These are phyloP conservation scores for Plutella xylostella DNA, from an alignment of 2,888 invertebrate species.

Conservation along the genomic window DNA sequence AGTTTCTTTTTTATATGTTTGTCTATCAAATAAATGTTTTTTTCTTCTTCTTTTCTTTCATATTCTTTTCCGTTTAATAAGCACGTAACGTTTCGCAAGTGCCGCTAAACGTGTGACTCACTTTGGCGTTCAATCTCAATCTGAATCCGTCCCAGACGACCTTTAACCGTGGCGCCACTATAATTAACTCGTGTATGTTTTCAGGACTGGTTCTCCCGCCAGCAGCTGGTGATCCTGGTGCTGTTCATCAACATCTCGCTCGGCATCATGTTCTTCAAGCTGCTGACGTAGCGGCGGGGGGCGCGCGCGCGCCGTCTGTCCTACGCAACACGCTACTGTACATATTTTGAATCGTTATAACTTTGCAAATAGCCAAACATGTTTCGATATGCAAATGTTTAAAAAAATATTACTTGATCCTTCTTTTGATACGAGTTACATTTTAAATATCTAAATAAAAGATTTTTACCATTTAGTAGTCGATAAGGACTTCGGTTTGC, in stretches of 20 bases:
- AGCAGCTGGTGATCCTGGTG: slow-evolving; percentile 93
- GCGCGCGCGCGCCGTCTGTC: slow-evolving; percentile 45
- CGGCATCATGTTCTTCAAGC: slow-evolving; percentile 95
- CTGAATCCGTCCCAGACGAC: too few species aligned
- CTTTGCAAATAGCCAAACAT: slow-evolving; percentile 38
- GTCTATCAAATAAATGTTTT: too few species aligned
- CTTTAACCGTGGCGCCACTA: too few species aligned
- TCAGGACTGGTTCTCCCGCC: slow-evolving; percentile 97
- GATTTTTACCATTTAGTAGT: slow-evolving; percentile 32
- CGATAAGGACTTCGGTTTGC: slow-evolving; percentile 52
- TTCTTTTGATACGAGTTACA: slow-evolving; percentile 36
- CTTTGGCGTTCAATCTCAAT: too few species aligned
- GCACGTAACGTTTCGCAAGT: too few species aligned
- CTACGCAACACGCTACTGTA: slow-evolving; percentile 38
- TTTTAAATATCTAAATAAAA: slow-evolving; percentile 29
- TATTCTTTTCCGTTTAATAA: too few species aligned
- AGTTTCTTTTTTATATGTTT: too few species aligned
- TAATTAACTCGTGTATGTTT: too few species aligned
- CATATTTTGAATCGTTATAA: slow-evolving; percentile 31
- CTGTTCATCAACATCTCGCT: slow-evolving; percentile 93
- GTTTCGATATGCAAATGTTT: slow-evolving; percentile 35
- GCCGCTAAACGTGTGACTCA: too few species aligned
- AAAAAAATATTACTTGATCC: slow-evolving; percentile 28
- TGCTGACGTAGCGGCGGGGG: slow-evolving; percentile 89
- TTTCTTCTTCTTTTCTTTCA: too few species aligned